These are phyloP conservation scores for Tylochromis polylepis DNA, from an alignment of 2,113 vertebrate species.

Conservation along the genomic window DNA sequence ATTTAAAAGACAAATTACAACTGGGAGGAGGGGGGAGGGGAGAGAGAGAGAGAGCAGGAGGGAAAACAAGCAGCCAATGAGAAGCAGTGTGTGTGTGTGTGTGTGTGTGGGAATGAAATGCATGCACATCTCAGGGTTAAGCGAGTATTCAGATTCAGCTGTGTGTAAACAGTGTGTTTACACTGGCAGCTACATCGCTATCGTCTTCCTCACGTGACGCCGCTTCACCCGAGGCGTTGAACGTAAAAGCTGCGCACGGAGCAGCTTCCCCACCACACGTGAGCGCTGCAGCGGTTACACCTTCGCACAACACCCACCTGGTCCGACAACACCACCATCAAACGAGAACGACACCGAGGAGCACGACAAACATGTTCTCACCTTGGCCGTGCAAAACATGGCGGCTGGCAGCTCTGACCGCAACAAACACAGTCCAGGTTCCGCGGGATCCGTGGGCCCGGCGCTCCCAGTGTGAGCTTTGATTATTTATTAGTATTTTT, in stretches of 20 bases:
- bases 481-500: background rate
- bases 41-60: background rate
- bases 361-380: constrained; percentile 8
- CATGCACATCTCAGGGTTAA: background rate
- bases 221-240: background rate
- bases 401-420: background rate
- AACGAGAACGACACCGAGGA: background rate
- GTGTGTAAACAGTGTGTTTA: background rate
- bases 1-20: constrained; percentile 46
- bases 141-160: background rate
- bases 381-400: constrained; percentile 60
- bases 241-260: background rate
- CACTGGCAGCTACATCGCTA: background rate
- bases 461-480: background rate
- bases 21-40: background rate
- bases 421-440: background rate
- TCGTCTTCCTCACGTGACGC: background rate
- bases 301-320: background rate
- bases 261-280: background rate
- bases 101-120: background rate
- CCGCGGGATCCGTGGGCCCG: background rate
- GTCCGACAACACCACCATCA: background rate
- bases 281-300: background rate
- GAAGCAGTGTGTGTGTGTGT: background rate
- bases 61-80: constrained; percentile 29